Conservation (phyloP, 2,113 vertebrate species). For the Microcebus murinus region DNA sequence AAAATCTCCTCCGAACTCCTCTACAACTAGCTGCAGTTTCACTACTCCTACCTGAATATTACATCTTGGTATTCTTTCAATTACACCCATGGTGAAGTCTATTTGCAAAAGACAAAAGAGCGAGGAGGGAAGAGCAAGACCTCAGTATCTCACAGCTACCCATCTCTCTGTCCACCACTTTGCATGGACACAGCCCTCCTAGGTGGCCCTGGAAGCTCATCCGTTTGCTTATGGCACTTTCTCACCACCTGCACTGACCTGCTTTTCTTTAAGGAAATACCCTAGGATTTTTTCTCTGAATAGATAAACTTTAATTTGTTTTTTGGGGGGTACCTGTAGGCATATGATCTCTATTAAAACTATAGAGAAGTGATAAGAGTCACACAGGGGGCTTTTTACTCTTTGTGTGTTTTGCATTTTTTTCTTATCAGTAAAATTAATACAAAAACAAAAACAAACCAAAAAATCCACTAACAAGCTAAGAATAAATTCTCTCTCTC, state of each 20-base stretch:
- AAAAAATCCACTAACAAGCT: not conserved
- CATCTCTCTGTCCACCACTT: not conserved
- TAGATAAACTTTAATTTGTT: not conserved
- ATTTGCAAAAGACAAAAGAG: not conserved
- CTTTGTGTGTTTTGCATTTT: not conserved
- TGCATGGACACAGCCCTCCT: accelerated
- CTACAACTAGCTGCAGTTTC: not conserved
- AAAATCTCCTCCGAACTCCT: not conserved
- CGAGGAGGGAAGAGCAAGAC: accelerated
- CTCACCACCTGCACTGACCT: not conserved
- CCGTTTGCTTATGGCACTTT: not conserved
- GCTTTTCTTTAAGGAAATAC: not conserved
- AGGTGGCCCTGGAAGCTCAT: too few relatives aligned
- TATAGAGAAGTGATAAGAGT: not conserved
- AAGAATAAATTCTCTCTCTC: not conserved
- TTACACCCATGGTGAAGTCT: not conserved
- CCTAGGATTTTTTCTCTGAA: not conserved
- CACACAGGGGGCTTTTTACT: not conserved
- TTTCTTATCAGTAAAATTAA: not conserved
- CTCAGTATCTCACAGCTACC: not conserved
- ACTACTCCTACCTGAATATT: not conserved
- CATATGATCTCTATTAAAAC: not conserved
- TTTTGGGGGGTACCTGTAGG: not conserved
- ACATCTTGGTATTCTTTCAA: not conserved
- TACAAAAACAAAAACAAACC: not conserved